Base-by-base conservation (phyloP, 2,113 vertebrate species). In the Parotia lawesii region DNA sequence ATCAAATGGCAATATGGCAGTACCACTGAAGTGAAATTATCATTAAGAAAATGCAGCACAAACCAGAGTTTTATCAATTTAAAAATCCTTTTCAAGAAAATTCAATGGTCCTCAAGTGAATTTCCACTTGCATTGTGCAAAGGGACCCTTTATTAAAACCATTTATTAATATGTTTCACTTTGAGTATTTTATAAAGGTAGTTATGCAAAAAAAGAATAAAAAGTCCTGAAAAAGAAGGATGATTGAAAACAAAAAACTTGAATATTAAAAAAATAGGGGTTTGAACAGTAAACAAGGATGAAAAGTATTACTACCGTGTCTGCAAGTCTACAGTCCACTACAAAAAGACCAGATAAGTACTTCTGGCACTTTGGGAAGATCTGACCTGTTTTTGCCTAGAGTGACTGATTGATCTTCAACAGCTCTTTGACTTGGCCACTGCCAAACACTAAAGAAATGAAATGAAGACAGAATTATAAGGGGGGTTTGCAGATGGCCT, bases 201-300 rank as follows among this genome's bases (percentile, higher is more conserved):
- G 23, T 29, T 29, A 45, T 5, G 2, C 4, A 84, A 57, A 80
- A 80, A 75, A 33, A 71, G 7, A 56, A 72, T 35, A 38, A 56
- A 18, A 75, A 58, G 15, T 9, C 4, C 15, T 64, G 10, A 90
- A 82, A 78, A 69, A 64, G 10, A 69, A 72, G 12, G 5, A 57
- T 62, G 5, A 60, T 4, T 73, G 4, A 67, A 73, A 78, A 7
- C 56, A 27, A 29, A 47, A 48, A 2, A 37, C 37, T 15, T 42
- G 21, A 57, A 47, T 28, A 60, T 31, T n/a, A 10, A n/a, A 47
- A 91, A 88, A 72, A 15, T 1, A 40, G 3, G 0, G 0, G 1
- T 82, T 64, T 64, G 6, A 53, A 79, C n/a, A 61, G 53, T 44
- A 64, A 91, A 45, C 5, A 83, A 70, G 22, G 3, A 57, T 73